Percentiles rank a stretch among this genome's conserved stretches.
Evolutionary conservation across 2,113 vertebrate genomes (phyloP).

Genomic region (Gracilinanus agilis): DNA sequence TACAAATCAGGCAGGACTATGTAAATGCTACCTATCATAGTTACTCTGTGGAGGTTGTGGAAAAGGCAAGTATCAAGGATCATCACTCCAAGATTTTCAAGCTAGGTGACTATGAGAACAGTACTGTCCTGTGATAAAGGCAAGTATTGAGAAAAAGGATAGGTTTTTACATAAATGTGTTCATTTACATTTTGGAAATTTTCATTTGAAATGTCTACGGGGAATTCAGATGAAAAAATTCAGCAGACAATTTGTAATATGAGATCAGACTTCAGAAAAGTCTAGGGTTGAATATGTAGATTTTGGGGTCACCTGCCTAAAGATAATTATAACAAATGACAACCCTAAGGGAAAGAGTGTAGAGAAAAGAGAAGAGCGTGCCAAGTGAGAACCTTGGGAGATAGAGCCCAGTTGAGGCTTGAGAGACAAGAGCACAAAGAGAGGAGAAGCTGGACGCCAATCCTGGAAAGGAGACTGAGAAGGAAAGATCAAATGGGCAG

Average conservation of each 20-base stretch:
- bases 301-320: not conserved
- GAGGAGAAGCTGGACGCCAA: not conserved
- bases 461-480: not conserved
- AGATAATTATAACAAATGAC: not conserved
- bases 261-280: not conserved
- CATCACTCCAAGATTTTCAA: not conserved
- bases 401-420: not conserved
- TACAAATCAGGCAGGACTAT: not conserved
- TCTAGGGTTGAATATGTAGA: not conserved
- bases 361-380: not conserved
- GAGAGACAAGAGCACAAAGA: not conserved
- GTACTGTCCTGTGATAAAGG: not conserved
- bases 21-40: not conserved
- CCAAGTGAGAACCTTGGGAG: not conserved
- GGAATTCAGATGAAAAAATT: not conserved
- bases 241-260: not conserved
- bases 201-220: not conserved
- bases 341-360: not conserved
- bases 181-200: not conserved
- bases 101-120: not conserved
- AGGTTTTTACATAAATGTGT: not conserved
- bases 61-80: constrained; percentile 1
- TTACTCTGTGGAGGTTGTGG: not conserved
- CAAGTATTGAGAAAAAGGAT: not conserved
- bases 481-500: not conserved